Evolutionary conservation across 1,140 invertebrate genomes (phyloP).

Genomic region (Neodiprion virginianus): DNA sequence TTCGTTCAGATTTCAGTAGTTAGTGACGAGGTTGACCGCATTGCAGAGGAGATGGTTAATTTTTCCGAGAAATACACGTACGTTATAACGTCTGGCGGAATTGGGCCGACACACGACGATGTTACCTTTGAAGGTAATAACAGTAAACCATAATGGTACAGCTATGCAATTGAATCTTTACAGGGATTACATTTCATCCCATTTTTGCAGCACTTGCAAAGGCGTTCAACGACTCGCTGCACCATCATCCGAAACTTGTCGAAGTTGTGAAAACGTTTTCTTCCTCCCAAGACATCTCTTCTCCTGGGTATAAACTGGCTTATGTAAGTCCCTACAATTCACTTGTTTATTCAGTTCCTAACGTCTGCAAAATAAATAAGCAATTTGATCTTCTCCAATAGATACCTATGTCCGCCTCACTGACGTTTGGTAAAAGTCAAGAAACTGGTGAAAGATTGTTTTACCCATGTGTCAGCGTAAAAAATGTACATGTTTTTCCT

Average conservation of each 20-base stretch:
- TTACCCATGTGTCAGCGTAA: conserved; percentile 73
- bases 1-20: conserved; percentile 71
- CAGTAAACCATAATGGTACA: neutral
- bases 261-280: conserved; percentile 65
- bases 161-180: neutral
- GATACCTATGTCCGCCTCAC: conserved; percentile 57
- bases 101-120: conserved; percentile 88
- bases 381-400: conserved; percentile 32
- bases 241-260: conserved; percentile 67
- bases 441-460: conserved; percentile 39
- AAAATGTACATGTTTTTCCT: conserved; percentile 82
- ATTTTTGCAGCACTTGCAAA: conserved; percentile 36
- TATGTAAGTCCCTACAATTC: conserved; percentile 41
- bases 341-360: neutral
- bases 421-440: conserved; percentile 56
- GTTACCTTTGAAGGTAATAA: conserved; percentile 77
- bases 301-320: conserved; percentile 62
- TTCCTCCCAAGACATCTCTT: conserved; percentile 41
- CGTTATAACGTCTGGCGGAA: conserved; percentile 82
- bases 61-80: conserved; percentile 70
- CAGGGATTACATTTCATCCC: neutral
- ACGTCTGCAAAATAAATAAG: conserved; percentile 15
- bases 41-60: conserved; percentile 70
- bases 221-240: conserved; percentile 71
- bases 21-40: conserved; percentile 73